Evolutionary conservation across 2,797 vertebrate genomes (phyloP).

Genomic region (Harpagifer antarcticus): DNA sequence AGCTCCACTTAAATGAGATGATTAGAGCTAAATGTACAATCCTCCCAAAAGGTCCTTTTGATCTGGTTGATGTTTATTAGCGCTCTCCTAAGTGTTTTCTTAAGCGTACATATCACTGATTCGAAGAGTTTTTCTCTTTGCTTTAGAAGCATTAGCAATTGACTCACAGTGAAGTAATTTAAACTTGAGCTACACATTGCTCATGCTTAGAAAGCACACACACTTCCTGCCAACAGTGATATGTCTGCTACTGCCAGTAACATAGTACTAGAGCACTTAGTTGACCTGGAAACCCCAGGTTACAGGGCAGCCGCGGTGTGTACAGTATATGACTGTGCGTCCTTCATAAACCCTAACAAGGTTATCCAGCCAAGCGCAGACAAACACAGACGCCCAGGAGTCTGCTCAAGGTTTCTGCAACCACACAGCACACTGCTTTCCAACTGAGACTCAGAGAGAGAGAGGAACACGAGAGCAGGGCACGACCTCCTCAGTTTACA

Average conservation of each 20-base stretch:
- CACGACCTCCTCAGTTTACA: slow-evolving; percentile 52
- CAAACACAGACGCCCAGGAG: slow-evolving; percentile 77
- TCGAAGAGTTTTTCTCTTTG: not conserved
- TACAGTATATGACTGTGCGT: slow-evolving; percentile 64
- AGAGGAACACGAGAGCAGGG: slow-evolving; percentile 49
- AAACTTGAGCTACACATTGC: not conserved
- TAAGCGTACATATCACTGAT: not conserved
- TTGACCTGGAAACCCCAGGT: slow-evolving; percentile 37
- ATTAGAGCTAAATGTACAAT: slow-evolving; percentile 2
- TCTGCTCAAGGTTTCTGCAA: slow-evolving; percentile 77
- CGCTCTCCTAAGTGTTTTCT: not conserved
- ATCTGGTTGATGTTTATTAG: slow-evolving; percentile 2
- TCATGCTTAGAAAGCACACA: slow-evolving; percentile 23
- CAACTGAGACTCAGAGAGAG: slow-evolving; percentile 52
- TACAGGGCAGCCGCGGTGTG: slow-evolving; percentile 43
- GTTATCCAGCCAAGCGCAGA: slow-evolving; percentile 72
- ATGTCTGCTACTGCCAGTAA: slow-evolving; percentile 4
- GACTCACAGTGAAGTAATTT: slow-evolving; percentile 20
- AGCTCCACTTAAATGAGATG: slow-evolving; percentile 8
- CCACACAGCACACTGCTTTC: slow-evolving; percentile 71
- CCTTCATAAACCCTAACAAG: slow-evolving; percentile 68
- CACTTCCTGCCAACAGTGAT: slow-evolving; percentile 2
- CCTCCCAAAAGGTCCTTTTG: not conserved
- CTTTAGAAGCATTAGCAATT: slow-evolving; percentile 4
- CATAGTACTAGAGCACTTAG: slow-evolving; percentile 7